A percentile compares a stretch with the other conserved stretches of the same genome.
phyloP scores from a whole-genome alignment of 2,888 invertebrate species.

The Xanthorhoe designata region DNA sequence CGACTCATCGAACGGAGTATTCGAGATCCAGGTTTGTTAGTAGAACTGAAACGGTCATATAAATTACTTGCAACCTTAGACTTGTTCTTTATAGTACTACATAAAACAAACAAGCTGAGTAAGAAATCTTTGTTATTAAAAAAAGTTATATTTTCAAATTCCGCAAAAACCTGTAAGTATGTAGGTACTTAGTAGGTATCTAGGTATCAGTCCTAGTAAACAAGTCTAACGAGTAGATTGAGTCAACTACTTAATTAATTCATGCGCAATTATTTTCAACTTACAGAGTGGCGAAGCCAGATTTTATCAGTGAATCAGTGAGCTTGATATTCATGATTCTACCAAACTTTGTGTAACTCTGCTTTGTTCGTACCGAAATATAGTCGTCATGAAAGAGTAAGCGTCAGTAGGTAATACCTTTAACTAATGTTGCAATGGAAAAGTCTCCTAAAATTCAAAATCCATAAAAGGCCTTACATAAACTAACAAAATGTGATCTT shows the following conservation, averaged over 20 bases:
- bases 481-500: too few relatives aligned
- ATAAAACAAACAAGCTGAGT: too few relatives aligned
- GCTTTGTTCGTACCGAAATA: neutral
- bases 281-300: neutral
- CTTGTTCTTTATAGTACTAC: too few relatives aligned
- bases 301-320: neutral
- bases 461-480: too few relatives aligned
- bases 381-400: too few relatives aligned
- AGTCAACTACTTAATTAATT: slow-evolving; percentile 8
- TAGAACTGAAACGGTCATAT: too few relatives aligned
- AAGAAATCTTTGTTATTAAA: neutral
- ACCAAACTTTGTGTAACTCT: neutral
- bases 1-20: too few relatives aligned
- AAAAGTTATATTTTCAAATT: neutral
- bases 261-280: slow-evolving; percentile 12
- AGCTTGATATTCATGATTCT: neutral
- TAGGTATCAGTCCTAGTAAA: neutral
- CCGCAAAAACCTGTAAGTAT: neutral
- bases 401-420: too few relatives aligned
- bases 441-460: too few relatives aligned
- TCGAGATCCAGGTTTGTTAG: too few relatives aligned
- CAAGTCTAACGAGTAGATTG: slow-evolving; percentile 8
- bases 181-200: too few relatives aligned
- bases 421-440: neutral
- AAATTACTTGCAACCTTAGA: too few relatives aligned